These are phyloP conservation scores for Drosophila triauraria DNA, from an alignment of 1,140 invertebrate species.

Conservation along the genomic window DNA sequence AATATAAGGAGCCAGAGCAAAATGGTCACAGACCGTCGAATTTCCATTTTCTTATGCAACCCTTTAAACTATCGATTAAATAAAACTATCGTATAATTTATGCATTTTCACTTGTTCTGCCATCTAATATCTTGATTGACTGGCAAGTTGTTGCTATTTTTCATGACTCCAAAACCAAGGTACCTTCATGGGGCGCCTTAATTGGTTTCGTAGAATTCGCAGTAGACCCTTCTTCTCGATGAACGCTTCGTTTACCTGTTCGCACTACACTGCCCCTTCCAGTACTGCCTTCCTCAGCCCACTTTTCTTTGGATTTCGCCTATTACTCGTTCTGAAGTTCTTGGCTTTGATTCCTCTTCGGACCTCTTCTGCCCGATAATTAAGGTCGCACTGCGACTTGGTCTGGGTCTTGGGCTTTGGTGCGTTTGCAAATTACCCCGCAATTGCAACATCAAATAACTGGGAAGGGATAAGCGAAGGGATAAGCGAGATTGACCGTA, in stretches of 20 bases:
- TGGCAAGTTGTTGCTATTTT: background rate
- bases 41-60: too few relatives aligned
- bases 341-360: conserved; percentile 27
- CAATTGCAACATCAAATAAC: conserved; percentile 50
- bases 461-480: conserved; percentile 7
- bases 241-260: conserved; percentile 35
- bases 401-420: conserved; percentile 60
- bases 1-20: too few relatives aligned
- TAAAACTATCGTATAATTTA: too few relatives aligned
- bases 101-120: too few relatives aligned
- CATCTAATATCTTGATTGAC: background rate
- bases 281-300: background rate
- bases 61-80: too few relatives aligned
- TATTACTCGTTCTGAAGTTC: conserved; percentile 62
- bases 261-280: conserved; percentile 6
- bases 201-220: conserved; percentile 75
- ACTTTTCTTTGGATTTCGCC: conserved; percentile 56
- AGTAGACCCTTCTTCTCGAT: conserved; percentile 57
- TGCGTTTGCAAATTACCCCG: conserved; percentile 81
- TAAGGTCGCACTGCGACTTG: conserved; percentile 64
- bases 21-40: too few relatives aligned
- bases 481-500: conserved; percentile 5
- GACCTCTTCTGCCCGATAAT: conserved; percentile 61
- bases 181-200: conserved; percentile 60
- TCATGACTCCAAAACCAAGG: conserved; percentile 23